A percentile compares a stretch with the other conserved stretches of the same genome.
phyloP scores from a whole-genome alignment of 2,113 vertebrate species.

The Cairina moschata region DNA sequence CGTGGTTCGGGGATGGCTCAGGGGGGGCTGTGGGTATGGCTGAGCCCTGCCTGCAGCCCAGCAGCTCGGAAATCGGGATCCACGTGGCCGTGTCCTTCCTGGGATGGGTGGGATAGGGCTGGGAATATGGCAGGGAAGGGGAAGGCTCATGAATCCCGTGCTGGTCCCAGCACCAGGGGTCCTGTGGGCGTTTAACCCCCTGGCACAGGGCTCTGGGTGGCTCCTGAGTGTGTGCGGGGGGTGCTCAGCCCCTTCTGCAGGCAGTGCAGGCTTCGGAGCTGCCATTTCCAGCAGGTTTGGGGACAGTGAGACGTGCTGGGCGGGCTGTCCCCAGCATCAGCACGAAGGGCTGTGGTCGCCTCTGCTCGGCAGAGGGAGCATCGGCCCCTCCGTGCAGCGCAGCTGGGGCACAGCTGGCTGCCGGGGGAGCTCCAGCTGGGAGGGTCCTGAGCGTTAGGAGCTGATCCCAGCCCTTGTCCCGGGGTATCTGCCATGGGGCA shows the following conservation, averaged over 20 bases:
- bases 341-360: rapidly evolving
- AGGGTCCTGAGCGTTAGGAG: neutral
- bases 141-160: neutral
- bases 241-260: neutral
- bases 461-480: rapidly evolving
- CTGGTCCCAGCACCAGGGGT: neutral
- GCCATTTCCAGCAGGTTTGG: neutral
- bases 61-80: neutral
- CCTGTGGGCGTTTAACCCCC: neutral
- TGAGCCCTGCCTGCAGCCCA: neutral
- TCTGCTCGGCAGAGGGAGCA: conserved; percentile 18
- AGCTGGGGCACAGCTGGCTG: conserved; percentile 57
- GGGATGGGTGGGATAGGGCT: neutral
- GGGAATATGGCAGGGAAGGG: neutral
- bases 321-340: neutral
- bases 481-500: neutral
- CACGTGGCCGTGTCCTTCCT: conserved; percentile 13
- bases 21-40: too few relatives aligned
- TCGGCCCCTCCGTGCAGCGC: neutral
- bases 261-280: neutral
- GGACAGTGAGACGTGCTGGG: neutral
- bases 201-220: neutral
- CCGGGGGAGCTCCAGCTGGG: conserved; percentile 7
- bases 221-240: rapidly evolving
- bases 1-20: neutral